These are phyloP conservation scores for Polylopha cassiicola DNA, from an alignment of 2,888 invertebrate genomes.

Conservation along the genomic window DNA sequence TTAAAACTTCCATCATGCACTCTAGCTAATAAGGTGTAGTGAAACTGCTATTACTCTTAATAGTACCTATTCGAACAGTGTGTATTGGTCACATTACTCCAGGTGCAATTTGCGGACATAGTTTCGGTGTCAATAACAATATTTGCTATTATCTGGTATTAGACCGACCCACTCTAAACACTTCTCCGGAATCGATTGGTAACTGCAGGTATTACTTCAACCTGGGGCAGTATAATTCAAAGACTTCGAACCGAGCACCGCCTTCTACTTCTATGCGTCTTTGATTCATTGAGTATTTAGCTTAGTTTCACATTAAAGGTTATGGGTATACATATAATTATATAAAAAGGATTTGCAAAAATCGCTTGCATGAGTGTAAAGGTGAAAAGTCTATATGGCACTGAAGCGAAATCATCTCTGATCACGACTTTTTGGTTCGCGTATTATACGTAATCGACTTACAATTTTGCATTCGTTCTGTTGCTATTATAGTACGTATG, in stretches of 20 bases:
- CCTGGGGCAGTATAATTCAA: constrained; percentile 45
- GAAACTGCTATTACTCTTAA: constrained; percentile 13
- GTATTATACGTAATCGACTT: too few species aligned
- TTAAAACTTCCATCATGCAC: too few species aligned
- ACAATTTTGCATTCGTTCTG: too few species aligned
- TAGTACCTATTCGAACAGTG: constrained; percentile 25
- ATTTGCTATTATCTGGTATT: constrained; percentile 44
- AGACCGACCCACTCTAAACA: constrained; percentile 46
- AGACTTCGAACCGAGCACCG: constrained; percentile 32
- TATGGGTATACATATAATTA: too few species aligned
- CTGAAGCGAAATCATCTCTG: too few species aligned
- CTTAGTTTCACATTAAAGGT: too few species aligned
- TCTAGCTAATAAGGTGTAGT: constrained; percentile 1
- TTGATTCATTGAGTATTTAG: too few species aligned
- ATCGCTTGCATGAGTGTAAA: too few species aligned
- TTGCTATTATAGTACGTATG: too few species aligned
- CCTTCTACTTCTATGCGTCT: constrained; percentile 35
- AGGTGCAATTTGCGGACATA: constrained; percentile 25
- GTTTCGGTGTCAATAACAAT: constrained; percentile 42
- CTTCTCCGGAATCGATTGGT: constrained; percentile 44
- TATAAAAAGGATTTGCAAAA: too few species aligned
- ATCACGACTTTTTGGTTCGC: too few species aligned
- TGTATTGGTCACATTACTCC: constrained; percentile 22
- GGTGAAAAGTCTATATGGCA: too few species aligned
- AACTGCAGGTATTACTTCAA: constrained; percentile 40